Conservation (phyloP, 2,888 invertebrate species). For the Lamellibrachia columna region DNA sequence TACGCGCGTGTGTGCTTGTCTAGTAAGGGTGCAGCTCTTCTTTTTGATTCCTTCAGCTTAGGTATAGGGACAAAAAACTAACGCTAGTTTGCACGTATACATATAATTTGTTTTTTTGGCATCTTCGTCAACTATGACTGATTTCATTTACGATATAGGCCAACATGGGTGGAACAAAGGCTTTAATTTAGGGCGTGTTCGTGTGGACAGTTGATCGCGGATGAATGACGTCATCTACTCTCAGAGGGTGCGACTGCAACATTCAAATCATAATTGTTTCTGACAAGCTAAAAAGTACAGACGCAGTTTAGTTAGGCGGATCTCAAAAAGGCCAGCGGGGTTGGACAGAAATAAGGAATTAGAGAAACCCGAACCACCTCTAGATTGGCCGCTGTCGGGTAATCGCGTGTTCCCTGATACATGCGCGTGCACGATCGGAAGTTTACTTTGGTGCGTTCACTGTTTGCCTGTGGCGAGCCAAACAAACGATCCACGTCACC, state of each 20-base stretch:
- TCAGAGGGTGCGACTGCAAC: too few species aligned
- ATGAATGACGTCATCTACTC: too few species aligned
- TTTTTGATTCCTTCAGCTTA: too few species aligned
- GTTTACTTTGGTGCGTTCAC: background rate
- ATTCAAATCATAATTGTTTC: too few species aligned
- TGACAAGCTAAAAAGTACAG: background rate
- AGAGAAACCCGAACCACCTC: background rate
- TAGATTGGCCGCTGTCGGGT: background rate
- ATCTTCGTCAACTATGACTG: background rate
- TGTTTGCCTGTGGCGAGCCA: background rate
- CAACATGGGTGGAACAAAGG: too few species aligned
- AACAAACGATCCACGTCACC: background rate
- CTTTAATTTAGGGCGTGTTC: too few species aligned
- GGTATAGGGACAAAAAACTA: too few species aligned
- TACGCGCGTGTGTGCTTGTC: too few species aligned
- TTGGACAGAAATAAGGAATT: background rate
- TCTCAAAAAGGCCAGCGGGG: background rate
- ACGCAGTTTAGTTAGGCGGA: background rate
- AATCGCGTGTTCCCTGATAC: background rate
- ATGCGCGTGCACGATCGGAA: background rate
- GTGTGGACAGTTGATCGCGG: too few species aligned
- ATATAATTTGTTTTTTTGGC: background rate
- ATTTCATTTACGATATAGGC: background rate
- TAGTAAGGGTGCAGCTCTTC: too few species aligned
- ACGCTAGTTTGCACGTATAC: too few species aligned